Evolutionary conservation across 2,888 invertebrate species (phyloP).

Genomic region (Xanthia togata): DNA sequence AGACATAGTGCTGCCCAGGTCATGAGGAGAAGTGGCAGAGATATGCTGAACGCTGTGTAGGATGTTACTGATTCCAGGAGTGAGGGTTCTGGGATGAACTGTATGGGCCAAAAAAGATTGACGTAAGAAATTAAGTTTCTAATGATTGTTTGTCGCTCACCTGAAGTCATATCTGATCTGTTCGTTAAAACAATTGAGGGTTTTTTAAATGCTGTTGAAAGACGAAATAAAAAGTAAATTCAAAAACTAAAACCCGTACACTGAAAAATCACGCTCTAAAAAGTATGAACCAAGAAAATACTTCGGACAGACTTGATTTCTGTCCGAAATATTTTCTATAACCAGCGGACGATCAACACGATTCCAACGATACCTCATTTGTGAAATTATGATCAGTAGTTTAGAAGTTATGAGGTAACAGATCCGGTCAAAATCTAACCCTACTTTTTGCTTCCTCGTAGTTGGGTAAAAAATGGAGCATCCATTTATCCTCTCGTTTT

Average conservation of each 20-base stretch:
- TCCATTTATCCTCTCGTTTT: not conserved
- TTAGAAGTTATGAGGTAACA: no score
- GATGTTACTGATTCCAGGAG: constrained; percentile 96
- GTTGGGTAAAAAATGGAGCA: not conserved
- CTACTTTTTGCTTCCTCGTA: no score
- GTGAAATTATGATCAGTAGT: no score
- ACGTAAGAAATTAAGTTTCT: not conserved
- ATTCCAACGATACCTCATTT: no score
- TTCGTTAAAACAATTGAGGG: not conserved
- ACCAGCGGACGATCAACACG: no score
- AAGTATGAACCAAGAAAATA: no score
- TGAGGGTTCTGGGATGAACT: constrained; percentile 96
- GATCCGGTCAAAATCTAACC: no score
- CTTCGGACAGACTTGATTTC: no score
- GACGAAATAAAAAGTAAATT: no score
- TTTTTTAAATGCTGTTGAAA: not conserved
- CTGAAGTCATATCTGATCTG: not conserved
- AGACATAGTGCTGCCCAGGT: constrained; percentile 95
- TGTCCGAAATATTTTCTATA: no score
- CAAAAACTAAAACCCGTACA: no score
- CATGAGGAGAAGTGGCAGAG: constrained; percentile 94
- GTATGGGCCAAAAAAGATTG: constrained; percentile 61
- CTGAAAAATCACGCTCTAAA: no score
- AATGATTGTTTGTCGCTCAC: not conserved
- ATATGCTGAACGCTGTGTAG: constrained; percentile 96